Base-by-base conservation (phyloP, 2,113 vertebrate genomes). In the Rhagologus leucostigma region DNA sequence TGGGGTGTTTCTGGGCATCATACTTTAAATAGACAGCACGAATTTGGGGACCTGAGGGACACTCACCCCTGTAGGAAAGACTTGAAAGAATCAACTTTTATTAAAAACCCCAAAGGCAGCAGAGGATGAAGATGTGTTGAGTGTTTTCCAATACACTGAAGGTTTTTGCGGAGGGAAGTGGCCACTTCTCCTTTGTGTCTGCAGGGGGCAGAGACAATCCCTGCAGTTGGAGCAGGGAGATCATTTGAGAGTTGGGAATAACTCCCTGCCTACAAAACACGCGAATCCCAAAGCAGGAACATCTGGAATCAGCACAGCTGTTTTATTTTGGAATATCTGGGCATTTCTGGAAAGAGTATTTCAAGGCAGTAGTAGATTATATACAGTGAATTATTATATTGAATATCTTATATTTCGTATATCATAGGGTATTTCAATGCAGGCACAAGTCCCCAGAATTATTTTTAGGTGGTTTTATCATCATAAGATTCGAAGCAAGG, bases 161-260 rank as follows among this genome's bases (percentile, higher is more conserved):
- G 52, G 20, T 14, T 73, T 78, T 62, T 9, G 4, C 10, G 7
- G 49, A 8, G 27, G 47, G 4, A 49, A 23, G 39, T 9, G 41
- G 32, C 53, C 7, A 5, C 16, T 89, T 68, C 85, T 55, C 30
- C 30, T 30, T 22, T 23, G 23, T 39, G 65, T 70, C 93, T 90
- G 91, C 89, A 90, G 91, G 47, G 93, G 95, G 82, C 91, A 93
- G 91, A 81, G 69, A 16, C 50, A 81, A 20, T 29, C 74, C 46
- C 69, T 73, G 35, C 44, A 17, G 10, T 5, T 7, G 57, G 41
- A 94, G 73, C 44, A 13, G 19, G 56, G 16, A 46, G 18, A 50
- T 7, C 7, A 7, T 18, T 15, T 10, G 26, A 13, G 13, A 13
- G 35, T 32, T 60, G 64, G 33, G 56, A 70, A 15, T 69, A 44